Conservation (phyloP, 2,113 vertebrate genomes). For the Lepus americanus region DNA sequence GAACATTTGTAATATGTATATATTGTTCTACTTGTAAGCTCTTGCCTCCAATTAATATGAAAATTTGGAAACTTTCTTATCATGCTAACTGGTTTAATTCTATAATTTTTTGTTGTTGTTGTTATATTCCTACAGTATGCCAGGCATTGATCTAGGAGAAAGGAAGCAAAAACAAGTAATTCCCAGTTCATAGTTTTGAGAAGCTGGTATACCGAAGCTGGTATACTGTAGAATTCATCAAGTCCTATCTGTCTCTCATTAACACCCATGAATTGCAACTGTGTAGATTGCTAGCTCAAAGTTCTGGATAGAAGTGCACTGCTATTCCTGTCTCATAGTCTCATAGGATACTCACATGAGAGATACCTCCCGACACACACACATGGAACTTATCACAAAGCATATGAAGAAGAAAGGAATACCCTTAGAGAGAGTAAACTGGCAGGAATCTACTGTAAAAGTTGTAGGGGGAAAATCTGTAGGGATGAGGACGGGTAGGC, state of each 20-base stretch:
- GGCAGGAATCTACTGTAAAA: neutral
- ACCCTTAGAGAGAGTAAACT: neutral
- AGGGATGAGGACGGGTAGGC: too few relatives aligned
- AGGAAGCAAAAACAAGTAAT: conserved; percentile 19
- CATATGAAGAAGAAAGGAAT: neutral
- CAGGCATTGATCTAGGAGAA: neutral
- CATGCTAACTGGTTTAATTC: neutral
- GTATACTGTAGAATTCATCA: neutral
- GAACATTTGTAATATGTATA: neutral
- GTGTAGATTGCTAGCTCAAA: neutral
- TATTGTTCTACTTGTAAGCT: neutral
- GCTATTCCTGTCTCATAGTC: neutral
- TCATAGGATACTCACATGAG: neutral
- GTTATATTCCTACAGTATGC: neutral
- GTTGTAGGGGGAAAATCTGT: neutral
- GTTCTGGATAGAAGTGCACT: conserved; percentile 5
- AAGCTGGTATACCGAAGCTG: neutral
- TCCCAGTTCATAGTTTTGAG: neutral
- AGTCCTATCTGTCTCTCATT: neutral
- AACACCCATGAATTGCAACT: neutral
- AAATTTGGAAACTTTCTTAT: neutral
- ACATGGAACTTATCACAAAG: neutral
- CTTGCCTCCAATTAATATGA: neutral
- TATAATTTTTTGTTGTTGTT: neutral
- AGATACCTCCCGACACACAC: neutral